These are phyloP conservation scores for Electrona antarctica DNA, from an alignment of 2,113 vertebrate species.

Conservation along the genomic window DNA sequence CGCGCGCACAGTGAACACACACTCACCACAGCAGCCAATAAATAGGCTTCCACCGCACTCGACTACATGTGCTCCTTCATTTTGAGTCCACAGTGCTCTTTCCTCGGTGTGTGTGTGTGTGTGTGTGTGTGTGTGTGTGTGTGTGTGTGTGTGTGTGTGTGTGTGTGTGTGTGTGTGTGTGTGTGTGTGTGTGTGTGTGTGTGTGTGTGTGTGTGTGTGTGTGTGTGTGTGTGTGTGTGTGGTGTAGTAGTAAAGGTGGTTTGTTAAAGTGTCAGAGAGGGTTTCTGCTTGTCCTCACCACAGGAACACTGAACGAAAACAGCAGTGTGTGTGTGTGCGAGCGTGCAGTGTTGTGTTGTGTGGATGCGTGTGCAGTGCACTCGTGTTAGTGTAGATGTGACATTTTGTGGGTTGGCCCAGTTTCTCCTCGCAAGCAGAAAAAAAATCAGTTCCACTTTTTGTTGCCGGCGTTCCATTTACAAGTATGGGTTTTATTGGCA, in stretches of 20 bases:
- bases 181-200: slow-evolving; percentile 13
- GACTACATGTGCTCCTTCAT: slow-evolving; percentile 18
- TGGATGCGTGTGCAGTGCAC: background rate
- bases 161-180: background rate
- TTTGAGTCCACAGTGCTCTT: slow-evolving; percentile 20
- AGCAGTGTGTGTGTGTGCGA: background rate
- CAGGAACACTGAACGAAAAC: slow-evolving; percentile 26
- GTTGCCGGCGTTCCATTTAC: background rate
- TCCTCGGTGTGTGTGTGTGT: too few species aligned
- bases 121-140: too few species aligned
- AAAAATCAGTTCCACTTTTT: background rate
- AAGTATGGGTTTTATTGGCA: slow-evolving; percentile 2
- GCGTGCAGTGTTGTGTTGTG: background rate
- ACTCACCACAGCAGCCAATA: slow-evolving; percentile 35
- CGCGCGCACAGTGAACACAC: slow-evolving; percentile 4
- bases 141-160: too few species aligned
- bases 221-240: background rate
- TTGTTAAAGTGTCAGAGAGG: slow-evolving; percentile 59
- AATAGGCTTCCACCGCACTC: slow-evolving; percentile 43
- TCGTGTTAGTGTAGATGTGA: background rate
- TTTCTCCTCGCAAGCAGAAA: too few species aligned
- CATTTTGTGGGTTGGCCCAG: background rate
- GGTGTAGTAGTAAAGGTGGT: slow-evolving; percentile 29
- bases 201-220: slow-evolving; percentile 7
- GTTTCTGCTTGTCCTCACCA: slow-evolving; percentile 24